Evolutionary conservation across 2,888 invertebrate genomes (phyloP), one percentile per base, ranked within the genome.

Genomic region (Eilema griseolum): DNA sequence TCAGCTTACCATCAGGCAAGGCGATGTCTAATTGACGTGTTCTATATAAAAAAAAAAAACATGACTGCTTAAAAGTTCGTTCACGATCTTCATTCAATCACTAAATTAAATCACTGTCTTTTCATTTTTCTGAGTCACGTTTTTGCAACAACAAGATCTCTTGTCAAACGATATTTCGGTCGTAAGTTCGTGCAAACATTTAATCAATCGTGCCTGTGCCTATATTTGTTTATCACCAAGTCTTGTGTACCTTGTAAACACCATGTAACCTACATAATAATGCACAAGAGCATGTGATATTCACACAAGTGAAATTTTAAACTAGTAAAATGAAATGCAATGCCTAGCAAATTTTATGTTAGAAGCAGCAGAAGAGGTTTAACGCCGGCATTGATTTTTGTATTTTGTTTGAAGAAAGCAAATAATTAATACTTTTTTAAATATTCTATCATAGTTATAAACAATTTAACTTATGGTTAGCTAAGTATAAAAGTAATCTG

Each of bases 281-380:
- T 31, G 31, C 7, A 16, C 56, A 65, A 26, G 8, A 37, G 14
- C 57, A 28, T 62, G 62, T 57, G 37, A 62, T 62, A 33, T 28
- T 64, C 64, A 37, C 64, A 67, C 66, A n/a, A 56, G 59, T 31
- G 64, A 69, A 59, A 65, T 60, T n/a, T n/a, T n/a, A n/a, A n/a
- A n/a, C n/a, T n/a, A n/a, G n/a, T n/a, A n/a, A n/a, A n/a, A n/a
- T n/a, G n/a, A n/a, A n/a, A n/a, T n/a, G n/a, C n/a, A n/a, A n/a
- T n/a, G n/a, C n/a, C n/a, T n/a, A n/a, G n/a, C n/a, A n/a, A n/a
- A n/a, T n/a, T n/a, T n/a, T n/a, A n/a, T n/a, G n/a, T n/a, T n/a
- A n/a, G n/a, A n/a, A n/a, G n/a, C n/a, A n/a, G n/a, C n/a, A n/a
- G n/a, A n/a, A n/a, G n/a, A n/a, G n/a, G n/a, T n/a, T n/a, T n/a